Evolutionary conservation across 2,113 vertebrate species (phyloP).

Genomic region (Rattus norvegicus): DNA sequence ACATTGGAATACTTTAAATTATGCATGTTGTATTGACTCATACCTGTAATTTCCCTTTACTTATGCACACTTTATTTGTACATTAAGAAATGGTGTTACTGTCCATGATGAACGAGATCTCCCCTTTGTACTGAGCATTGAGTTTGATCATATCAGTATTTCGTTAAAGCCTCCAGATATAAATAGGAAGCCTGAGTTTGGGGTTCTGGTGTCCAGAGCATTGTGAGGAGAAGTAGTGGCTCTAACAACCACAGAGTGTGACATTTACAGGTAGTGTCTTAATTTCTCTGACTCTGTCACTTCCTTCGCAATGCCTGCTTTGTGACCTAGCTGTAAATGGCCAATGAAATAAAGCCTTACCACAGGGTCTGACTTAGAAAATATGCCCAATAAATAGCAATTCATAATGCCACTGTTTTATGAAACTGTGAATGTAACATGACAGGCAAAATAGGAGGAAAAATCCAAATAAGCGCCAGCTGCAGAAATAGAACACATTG

Average conservation of each 20-base stretch:
- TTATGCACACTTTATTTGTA: background rate
- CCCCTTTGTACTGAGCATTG: background rate
- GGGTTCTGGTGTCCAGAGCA: background rate
- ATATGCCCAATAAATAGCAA: background rate
- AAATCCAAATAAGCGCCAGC: background rate
- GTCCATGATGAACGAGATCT: background rate
- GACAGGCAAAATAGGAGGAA: background rate
- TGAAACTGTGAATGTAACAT: background rate
- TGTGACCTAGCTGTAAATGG: background rate
- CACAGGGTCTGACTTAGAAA: background rate
- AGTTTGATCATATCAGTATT: background rate
- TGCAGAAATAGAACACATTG: background rate
- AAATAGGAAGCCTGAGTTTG: background rate
- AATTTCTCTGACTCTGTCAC: background rate
- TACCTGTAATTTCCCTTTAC: background rate
- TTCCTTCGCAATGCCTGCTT: background rate
- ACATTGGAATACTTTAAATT: slow-evolving; percentile 18
- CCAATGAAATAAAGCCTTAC: background rate
- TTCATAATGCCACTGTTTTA: background rate
- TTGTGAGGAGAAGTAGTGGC: background rate
- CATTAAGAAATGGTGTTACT: background rate
- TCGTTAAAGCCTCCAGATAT: background rate
- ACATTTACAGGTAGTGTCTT: background rate
- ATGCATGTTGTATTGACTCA: background rate
- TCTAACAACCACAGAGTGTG: background rate